Evolutionary conservation across 2,888 invertebrate species (phyloP), one percentile per base, ranked within the genome.

Genomic region (Aspidapion aeneum): DNA sequence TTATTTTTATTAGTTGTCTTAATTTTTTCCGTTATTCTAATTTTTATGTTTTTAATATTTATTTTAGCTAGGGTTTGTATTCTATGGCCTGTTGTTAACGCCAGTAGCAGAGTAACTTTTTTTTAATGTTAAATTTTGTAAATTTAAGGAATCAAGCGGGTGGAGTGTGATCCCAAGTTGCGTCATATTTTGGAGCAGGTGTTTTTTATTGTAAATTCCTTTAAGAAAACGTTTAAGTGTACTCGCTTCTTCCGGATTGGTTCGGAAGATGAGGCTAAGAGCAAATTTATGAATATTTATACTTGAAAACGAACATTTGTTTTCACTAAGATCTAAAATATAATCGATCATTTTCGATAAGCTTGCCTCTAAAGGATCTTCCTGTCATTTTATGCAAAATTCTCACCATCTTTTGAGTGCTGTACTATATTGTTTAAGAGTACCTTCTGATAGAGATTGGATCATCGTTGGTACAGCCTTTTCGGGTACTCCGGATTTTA

Each of bases 171-270:
- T 73, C 69, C 73, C 72, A 74, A 1, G 68, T 71, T 2, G 51
- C 48, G 1, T 67, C 66, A 63, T 73, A 73, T 63, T 69, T 73
- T 0, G 71, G 69, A 16, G 12, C 60, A 1, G 68, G 56, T 1
- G 71, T 58, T 67, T 69, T 1, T 68, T 17, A 51, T 71, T 72
- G 16, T 59, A 65, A 16, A 68, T 58, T 12, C 70, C 70, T 60
- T 69, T 71, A 9, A 73, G 55, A 56, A 72, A 72, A 21, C 71
- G 52, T 60, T 68, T 68, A 2, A 73, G 62, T 22, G 62, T 55
- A 1, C 57, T 12, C 58, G 70, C 61, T 12, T 66, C 60, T 5
- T 48, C 64, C 16, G 18, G 17, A n/a, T 51, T 21, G 18, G 18
- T 35, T 5, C 22, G 17, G 22, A 21, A 63, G 19, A 61, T 61